Evolutionary conservation across 2,113 vertebrate genomes (phyloP), one percentile per base, ranked within the genome.

Genomic region (Hyla sarda): DNA sequence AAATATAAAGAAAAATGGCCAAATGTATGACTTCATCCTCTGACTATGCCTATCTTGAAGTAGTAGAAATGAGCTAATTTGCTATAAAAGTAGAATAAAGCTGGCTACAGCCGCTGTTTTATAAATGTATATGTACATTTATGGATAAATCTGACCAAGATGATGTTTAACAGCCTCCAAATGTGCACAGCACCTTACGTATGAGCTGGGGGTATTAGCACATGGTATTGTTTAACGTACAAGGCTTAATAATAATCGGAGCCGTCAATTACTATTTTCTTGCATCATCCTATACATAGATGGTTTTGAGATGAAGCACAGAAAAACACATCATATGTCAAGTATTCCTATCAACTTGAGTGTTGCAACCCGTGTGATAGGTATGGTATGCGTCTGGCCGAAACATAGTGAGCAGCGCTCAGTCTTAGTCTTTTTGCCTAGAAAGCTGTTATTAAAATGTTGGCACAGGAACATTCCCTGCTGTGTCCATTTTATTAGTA

Each of bases 361-460:
- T 56, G 75, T 58, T 60, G 34, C 56, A 28, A 69, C 25, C 78
- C n/a, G n/a, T 52, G n/a, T 73, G 19, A 73, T 28, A 54, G 60
- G 28, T 54, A 71, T 71, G 75, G 48, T 79, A 86, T 86, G 58
- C 45, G 30, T 56, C n/a, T 86, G 76, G 84, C 84, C 58, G 32
- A 52, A 71, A 25, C 30, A 25, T 32, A 37, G 41, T 21, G 30
- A 58, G 60, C 58, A 30, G n/a, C 23, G 62, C 52, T 75, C 82
- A 74, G 71, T n/a, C 69, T 16, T n/a, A 25, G 76, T 16, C 32
- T 80, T 69, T 86, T 81, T 86, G 76, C 65, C 67, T 86, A 86
- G 84, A 86, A 86, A 86, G 76, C 75, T 71, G 65, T 67, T 85
- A 71, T 56, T 79, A 56, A 71, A 85, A 50, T 79, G 32, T 52